phyloP scores from a whole-genome alignment of 1,140 invertebrate species.

The Tachypleus tridentatus region DNA sequence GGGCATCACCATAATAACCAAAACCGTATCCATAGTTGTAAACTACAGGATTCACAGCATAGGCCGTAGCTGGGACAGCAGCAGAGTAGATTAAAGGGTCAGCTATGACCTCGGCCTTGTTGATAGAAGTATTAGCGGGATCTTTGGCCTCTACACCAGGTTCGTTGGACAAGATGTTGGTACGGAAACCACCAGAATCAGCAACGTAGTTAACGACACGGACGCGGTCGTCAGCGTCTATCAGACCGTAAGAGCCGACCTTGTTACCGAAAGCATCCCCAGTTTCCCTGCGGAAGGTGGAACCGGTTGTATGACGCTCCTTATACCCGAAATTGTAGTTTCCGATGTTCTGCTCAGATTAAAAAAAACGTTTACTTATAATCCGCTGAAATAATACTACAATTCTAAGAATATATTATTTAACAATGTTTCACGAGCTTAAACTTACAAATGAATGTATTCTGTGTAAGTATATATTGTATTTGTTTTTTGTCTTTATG shows the following conservation, averaged over 20 bases:
- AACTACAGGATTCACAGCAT: too few species aligned
- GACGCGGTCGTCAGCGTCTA: constrained; percentile 26
- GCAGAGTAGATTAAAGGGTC: too few species aligned
- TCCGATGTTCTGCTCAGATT: constrained; percentile 16
- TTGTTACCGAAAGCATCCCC: constrained; percentile 22
- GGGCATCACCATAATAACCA: too few species aligned
- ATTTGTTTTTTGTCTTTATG: too few species aligned
- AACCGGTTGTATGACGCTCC: constrained; percentile 28
- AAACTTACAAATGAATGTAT: too few species aligned
- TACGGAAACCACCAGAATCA: constrained; percentile 28
- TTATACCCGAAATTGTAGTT: constrained; percentile 29
- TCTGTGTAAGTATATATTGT: too few species aligned
- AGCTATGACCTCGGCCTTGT: constrained; percentile 15
- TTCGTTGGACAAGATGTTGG: constrained; percentile 24
- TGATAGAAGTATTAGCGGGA: constrained; percentile 20
- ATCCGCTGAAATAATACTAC: too few species aligned
- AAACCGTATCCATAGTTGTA: too few species aligned
- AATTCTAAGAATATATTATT: too few species aligned
- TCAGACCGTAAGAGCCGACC: constrained; percentile 26
- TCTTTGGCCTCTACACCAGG: constrained; percentile 20
- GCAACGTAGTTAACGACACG: constrained; percentile 30
- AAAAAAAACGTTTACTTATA: too few species aligned
- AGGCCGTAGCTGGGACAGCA: too few species aligned
- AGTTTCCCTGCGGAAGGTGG: constrained; percentile 24
- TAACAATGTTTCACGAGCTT: too few species aligned